Percentiles rank a stretch among this genome's conserved stretches.
Conservation (phyloP, 1,140 invertebrate genomes). For the Apis florea region DNA sequence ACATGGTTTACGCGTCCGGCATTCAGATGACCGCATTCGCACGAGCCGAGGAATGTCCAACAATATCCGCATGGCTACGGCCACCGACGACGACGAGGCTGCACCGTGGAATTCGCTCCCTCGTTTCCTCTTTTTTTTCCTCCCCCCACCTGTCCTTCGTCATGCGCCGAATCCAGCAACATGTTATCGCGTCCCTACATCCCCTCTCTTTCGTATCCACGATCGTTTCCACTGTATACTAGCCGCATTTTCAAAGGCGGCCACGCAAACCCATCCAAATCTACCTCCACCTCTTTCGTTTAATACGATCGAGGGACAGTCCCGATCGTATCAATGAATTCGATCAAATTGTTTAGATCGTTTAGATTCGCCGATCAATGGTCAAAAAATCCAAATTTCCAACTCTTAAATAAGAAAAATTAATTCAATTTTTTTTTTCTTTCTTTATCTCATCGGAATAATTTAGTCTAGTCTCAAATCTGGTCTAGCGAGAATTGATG, state of each 20-base stretch:
- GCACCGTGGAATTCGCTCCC: slow-evolving; percentile 73
- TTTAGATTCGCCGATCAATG: neutral
- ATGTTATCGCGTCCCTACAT: slow-evolving; percentile 45
- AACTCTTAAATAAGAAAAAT: neutral
- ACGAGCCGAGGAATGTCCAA: slow-evolving; percentile 78
- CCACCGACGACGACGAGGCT: slow-evolving; percentile 71
- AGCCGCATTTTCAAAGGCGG: slow-evolving; percentile 41
- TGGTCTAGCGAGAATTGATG: neutral
- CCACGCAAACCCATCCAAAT: slow-evolving; percentile 15
- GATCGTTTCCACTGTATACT: slow-evolving; percentile 50
- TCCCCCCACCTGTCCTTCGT: slow-evolving; percentile 48
- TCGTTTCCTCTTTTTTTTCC: slow-evolving; percentile 66
- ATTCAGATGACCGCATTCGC: slow-evolving; percentile 79
- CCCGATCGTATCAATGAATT: slow-evolving; percentile 53
- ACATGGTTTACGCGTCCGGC: slow-evolving; percentile 78
- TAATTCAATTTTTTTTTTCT: too few species aligned
- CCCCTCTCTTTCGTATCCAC: slow-evolving; percentile 36
- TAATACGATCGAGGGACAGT: slow-evolving; percentile 36
- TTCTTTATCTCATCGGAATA: neutral
- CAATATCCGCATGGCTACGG: slow-evolving; percentile 77
- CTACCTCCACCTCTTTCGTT: slow-evolving; percentile 35
- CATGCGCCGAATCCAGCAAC: slow-evolving; percentile 37
- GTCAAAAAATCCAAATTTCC: slow-evolving; percentile 2
- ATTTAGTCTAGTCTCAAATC: too few species aligned
- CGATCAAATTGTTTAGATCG: slow-evolving; percentile 48